Evolutionary conservation across 2,113 vertebrate genomes (phyloP).

Genomic region (Lepidothrix coronata): DNA sequence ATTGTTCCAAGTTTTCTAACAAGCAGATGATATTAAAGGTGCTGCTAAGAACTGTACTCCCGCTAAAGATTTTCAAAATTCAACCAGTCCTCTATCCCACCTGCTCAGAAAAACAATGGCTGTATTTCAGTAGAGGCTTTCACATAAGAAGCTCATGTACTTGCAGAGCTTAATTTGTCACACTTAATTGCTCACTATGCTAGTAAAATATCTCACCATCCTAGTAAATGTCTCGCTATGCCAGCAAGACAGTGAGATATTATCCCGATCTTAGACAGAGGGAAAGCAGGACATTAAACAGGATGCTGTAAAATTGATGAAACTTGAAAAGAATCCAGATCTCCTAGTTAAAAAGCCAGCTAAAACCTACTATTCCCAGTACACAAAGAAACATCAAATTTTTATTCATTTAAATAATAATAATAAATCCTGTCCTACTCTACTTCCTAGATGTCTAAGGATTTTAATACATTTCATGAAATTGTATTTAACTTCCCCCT

Average conservation of each 20-base stretch:
- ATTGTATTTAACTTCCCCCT: neutral
- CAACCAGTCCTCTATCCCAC: neutral
- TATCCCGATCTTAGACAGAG: neutral
- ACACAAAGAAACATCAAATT: neutral
- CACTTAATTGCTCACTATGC: neutral
- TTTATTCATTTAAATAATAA: neutral
- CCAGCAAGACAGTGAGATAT: neutral
- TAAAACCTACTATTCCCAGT: neutral
- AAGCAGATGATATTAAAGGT: neutral
- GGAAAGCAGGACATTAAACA: neutral
- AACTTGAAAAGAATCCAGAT: neutral
- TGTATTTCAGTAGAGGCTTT: neutral
- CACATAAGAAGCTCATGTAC: neutral
- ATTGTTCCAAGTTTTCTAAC: slow-evolving; percentile 2
- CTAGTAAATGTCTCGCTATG: neutral
- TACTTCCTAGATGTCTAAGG: neutral
- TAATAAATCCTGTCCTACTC: neutral
- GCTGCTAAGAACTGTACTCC: neutral
- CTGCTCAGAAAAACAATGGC: neutral
- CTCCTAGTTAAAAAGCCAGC: neutral
- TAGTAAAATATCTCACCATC: neutral
- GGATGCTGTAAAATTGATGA: neutral
- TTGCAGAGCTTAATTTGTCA: neutral
- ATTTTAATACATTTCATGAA: neutral
- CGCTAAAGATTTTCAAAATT: neutral